These are phyloP conservation scores for Pampus argenteus DNA, from an alignment of 2,797 vertebrate species.

Conservation along the genomic window DNA sequence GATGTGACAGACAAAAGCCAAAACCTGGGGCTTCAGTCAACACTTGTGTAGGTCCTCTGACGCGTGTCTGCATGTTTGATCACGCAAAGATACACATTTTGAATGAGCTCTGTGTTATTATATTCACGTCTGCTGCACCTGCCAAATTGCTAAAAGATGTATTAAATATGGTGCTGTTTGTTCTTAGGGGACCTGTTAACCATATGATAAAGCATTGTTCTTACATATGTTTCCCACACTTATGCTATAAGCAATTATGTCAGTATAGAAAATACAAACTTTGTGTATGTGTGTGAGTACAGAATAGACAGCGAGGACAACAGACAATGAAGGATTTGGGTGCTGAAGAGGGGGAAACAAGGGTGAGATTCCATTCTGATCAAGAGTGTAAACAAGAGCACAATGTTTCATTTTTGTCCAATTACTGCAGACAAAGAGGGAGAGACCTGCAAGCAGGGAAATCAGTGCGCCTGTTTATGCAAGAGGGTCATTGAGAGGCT, in stretches of 20 bases:
- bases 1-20: not conserved
- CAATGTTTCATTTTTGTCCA: constrained; percentile 70
- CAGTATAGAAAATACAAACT: constrained; percentile 27
- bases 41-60: not conserved
- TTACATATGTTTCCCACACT: constrained; percentile 58
- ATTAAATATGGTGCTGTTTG: not conserved
- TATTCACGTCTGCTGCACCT: constrained; percentile 4
- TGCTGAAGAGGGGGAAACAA: constrained; percentile 48
- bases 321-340: constrained; percentile 55
- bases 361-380: constrained; percentile 57
- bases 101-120: not conserved
- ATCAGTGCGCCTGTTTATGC: constrained; percentile 63
- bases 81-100: not conserved
- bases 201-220: constrained; percentile 30
- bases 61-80: not conserved
- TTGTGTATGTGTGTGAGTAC: constrained; percentile 29
- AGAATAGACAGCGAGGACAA: constrained; percentile 39
- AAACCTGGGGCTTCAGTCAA: not conserved
- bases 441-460: constrained; percentile 25
- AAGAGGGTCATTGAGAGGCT: constrained; percentile 70
- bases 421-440: constrained; percentile 68
- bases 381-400: constrained; percentile 67
- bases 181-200: not conserved
- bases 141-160: not conserved
- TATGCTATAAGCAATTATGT: constrained; percentile 44